A percentile compares a stretch with the other conserved stretches of the same genome.
Conservation (phyloP, 2,797 vertebrate genomes). For the Sebastes cheni region DNA sequence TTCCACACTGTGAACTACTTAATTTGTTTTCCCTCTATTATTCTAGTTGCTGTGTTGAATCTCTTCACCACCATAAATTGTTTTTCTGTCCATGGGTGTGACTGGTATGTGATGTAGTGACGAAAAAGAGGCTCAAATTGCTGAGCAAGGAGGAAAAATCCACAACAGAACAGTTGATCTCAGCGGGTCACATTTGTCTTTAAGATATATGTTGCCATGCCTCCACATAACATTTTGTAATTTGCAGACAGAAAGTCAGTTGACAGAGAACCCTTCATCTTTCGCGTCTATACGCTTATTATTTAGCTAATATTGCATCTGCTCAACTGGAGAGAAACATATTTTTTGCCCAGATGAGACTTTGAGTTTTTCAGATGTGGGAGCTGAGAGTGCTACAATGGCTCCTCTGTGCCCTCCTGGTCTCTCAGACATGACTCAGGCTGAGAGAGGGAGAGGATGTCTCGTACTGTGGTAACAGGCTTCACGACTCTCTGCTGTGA, state of each 20-base stretch:
- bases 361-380: slow-evolving; percentile 47
- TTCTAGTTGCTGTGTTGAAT: slow-evolving; percentile 18
- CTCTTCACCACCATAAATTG: slow-evolving; percentile 8
- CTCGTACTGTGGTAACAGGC: slow-evolving; percentile 31
- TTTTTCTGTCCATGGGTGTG: slow-evolving; percentile 32
- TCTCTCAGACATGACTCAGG: slow-evolving; percentile 74
- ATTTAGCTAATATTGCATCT: neutral
- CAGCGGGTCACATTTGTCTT: neutral
- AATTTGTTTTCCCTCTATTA: slow-evolving; percentile 24
- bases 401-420: slow-evolving; percentile 60
- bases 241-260: neutral
- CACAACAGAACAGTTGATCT: slow-evolving; percentile 5
- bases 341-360: slow-evolving; percentile 46
- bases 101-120: slow-evolving; percentile 36
- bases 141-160: slow-evolving; percentile 37
- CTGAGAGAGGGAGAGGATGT: slow-evolving; percentile 55
- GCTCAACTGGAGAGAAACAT: slow-evolving; percentile 17
- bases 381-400: slow-evolving; percentile 58
- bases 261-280: neutral
- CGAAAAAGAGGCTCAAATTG: slow-evolving; percentile 17
- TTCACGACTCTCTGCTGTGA: slow-evolving; percentile 30
- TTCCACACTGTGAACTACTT: neutral
- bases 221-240: neutral
- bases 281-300: neutral
- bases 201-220: neutral